phyloP scores from a whole-genome alignment of 2,797 vertebrate species.

The Hemibagrus guttatus region DNA sequence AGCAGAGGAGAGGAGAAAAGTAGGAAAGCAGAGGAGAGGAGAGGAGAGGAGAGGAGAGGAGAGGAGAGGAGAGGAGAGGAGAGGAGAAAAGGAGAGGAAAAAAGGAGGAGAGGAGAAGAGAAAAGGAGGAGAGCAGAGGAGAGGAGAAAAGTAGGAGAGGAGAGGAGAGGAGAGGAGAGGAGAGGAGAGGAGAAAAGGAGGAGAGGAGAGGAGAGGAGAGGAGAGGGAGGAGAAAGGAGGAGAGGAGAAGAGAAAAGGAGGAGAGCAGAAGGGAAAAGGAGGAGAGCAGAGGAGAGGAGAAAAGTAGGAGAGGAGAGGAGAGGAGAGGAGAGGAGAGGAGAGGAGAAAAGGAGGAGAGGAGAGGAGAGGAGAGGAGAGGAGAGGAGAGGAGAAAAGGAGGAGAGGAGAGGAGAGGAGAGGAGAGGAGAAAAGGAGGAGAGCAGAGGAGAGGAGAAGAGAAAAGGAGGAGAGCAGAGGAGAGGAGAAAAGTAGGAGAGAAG shows the following conservation, averaged over 20 bases:
- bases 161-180: background rate
- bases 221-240: background rate
- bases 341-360: background rate
- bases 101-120: background rate
- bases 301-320: background rate
- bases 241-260: background rate
- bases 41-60: background rate
- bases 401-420: background rate
- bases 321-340: background rate
- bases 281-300: background rate
- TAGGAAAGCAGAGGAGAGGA: too few species aligned
- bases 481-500: background rate
- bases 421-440: background rate
- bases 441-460: background rate
- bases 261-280: too few species aligned
- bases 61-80: background rate
- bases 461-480: background rate
- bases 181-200: background rate
- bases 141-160: background rate
- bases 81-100: background rate
- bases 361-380: background rate
- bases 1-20: too few species aligned
- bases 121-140: background rate
- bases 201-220: background rate
- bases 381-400: too few species aligned